phyloP scores from a whole-genome alignment of 2,888 invertebrate genomes.

The Athalia rosae region DNA sequence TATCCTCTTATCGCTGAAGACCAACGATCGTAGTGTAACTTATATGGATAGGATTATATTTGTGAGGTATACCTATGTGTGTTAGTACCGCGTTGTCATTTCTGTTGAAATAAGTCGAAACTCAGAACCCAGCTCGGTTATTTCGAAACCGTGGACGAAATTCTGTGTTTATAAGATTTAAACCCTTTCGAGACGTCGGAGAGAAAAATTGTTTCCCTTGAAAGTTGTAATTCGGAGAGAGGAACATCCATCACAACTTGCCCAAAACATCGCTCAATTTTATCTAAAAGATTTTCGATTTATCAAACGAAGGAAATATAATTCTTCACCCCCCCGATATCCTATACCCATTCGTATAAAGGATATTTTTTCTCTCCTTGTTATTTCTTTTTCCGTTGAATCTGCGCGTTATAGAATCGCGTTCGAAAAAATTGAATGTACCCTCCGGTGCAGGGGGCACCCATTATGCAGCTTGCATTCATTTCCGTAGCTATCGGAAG shows the following conservation, averaged over 20 bases:
- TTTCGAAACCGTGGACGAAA: background rate
- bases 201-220: slow-evolving; percentile 13
- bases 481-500: slow-evolving; percentile 39
- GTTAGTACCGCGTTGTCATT: background rate
- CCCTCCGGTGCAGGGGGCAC: too few relatives aligned
- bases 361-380: background rate
- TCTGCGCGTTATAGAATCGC: too few relatives aligned
- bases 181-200: slow-evolving; percentile 21
- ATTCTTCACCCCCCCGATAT: background rate
- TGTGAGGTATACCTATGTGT: too few relatives aligned
- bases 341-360: slow-evolving; percentile 27
- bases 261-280: slow-evolving; percentile 33
- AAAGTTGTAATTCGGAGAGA: slow-evolving; percentile 16
- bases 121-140: background rate
- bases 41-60: background rate
- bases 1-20: background rate
- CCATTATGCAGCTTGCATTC: background rate
- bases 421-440: too few relatives aligned
- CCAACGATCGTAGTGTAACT: background rate
- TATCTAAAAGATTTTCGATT: slow-evolving; percentile 31
- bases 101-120: background rate
- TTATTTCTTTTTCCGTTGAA: too few relatives aligned
- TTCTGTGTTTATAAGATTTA: background rate
- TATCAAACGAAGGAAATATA: background rate
- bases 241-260: slow-evolving; percentile 24